Conservation (phyloP, 2,888 invertebrate species). For the Diplolepis rosae region DNA sequence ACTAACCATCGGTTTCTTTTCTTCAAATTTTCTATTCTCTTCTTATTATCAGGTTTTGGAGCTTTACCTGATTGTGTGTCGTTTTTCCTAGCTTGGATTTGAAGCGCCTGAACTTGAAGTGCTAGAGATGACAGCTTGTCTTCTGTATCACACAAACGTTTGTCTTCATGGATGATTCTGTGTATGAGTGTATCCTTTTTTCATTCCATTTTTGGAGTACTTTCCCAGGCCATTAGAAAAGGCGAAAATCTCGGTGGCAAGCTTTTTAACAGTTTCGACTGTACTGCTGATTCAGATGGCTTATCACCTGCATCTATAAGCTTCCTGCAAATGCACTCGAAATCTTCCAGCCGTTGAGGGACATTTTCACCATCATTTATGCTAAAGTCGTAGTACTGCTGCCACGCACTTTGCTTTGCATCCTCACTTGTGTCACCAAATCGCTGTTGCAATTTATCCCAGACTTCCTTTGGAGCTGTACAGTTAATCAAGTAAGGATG, state of each 20-base stretch:
- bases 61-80: not conserved
- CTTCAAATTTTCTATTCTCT: not conserved
- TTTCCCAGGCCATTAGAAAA: conserved; percentile 37
- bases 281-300: conserved; percentile 23
- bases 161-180: conserved; percentile 26
- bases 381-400: conserved; percentile 31
- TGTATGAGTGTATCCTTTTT: conserved; percentile 14
- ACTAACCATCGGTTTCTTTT: too few species aligned
- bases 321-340: conserved; percentile 8
- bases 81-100: too few species aligned
- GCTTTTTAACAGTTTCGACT: not conserved
- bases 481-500: conserved; percentile 34
- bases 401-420: conserved; percentile 37
- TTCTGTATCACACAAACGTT: conserved; percentile 11
- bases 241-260: not conserved
- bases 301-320: conserved; percentile 20
- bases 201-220: conserved; percentile 10
- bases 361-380: conserved; percentile 19
- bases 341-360: too few species aligned
- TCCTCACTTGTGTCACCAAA: conserved; percentile 42
- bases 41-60: not conserved
- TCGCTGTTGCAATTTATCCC: conserved; percentile 38
- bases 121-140: conserved; percentile 12
- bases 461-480: conserved; percentile 31
- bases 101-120: conserved; percentile 14